Evolutionary conservation across 2,888 invertebrate genomes (phyloP).

Genomic region (Heteromurus nitidus): DNA sequence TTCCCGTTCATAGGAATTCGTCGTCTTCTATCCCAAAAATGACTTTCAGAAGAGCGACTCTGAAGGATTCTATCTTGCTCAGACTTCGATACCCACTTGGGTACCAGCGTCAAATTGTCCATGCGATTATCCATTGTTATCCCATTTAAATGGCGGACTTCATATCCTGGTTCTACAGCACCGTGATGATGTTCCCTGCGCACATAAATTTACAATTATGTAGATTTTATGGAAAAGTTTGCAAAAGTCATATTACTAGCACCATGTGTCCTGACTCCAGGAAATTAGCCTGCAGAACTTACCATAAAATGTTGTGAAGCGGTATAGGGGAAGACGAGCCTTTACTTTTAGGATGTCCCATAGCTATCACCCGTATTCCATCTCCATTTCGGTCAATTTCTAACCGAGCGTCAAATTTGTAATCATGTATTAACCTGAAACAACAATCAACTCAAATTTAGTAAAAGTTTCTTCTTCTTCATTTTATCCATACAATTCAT

Average conservation of each 20-base stretch:
- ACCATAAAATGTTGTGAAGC: constrained; percentile 77
- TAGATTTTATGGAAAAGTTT: too few relatives aligned
- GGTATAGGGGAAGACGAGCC: constrained; percentile 65
- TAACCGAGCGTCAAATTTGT: constrained; percentile 77
- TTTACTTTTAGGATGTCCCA: constrained; percentile 73
- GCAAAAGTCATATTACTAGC: too few relatives aligned
- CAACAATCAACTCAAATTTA: neutral
- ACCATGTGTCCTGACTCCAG: too few relatives aligned
- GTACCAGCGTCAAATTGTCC: constrained; percentile 76
- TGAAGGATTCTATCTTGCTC: constrained; percentile 71
- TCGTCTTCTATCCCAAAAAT: constrained; percentile 67
- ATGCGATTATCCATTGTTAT: constrained; percentile 78
- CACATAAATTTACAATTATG: too few relatives aligned
- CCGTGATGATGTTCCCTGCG: constrained; percentile 77
- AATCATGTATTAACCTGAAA: constrained; percentile 75
- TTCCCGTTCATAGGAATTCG: constrained; percentile 41
- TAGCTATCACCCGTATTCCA: constrained; percentile 77
- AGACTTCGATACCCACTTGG: constrained; percentile 73
- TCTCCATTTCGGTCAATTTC: constrained; percentile 77
- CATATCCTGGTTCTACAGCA: constrained; percentile 77
- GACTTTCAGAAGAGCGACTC: constrained; percentile 68
- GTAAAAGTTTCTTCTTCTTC: neutral
- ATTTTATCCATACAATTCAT: neutral
- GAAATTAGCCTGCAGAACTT: constrained; percentile 64
- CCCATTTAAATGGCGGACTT: constrained; percentile 77